Percentiles rank a stretch among this genome's conserved stretches.
phyloP scores from a whole-genome alignment of 2,113 vertebrate genomes.

The Vicugna pacos region DNA sequence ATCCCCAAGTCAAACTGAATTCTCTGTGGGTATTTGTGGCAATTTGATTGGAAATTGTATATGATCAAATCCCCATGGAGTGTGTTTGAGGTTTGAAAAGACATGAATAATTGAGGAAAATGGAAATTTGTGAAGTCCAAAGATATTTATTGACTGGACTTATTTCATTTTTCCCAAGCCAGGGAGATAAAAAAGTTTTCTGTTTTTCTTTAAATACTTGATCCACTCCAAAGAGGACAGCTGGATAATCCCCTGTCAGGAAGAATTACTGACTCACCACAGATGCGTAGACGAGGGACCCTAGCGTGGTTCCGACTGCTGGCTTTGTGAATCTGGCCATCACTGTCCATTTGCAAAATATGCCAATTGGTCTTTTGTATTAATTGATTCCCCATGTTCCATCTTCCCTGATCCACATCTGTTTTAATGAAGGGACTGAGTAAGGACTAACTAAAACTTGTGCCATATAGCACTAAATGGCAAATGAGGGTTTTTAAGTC shows the following conservation, averaged over 20 bases:
- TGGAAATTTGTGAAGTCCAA: slow-evolving; percentile 49
- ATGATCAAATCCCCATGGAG: background rate
- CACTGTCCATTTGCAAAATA: background rate
- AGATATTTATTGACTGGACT: slow-evolving; percentile 51
- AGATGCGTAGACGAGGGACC: background rate
- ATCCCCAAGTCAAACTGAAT: slow-evolving; percentile 46
- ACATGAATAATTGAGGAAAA: slow-evolving; percentile 31
- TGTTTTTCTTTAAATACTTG: slow-evolving; percentile 31
- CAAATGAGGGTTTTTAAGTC: background rate
- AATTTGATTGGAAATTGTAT: slow-evolving; percentile 39
- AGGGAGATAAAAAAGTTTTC: slow-evolving; percentile 57
- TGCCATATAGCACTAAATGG: background rate
- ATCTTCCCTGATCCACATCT: background rate
- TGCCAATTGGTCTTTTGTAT: background rate
- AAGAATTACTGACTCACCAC: background rate
- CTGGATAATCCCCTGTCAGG: slow-evolving; percentile 1
- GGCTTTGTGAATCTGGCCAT: background rate
- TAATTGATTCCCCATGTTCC: background rate
- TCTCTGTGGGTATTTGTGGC: slow-evolving; percentile 20
- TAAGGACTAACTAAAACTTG: background rate
- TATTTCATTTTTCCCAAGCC: slow-evolving; percentile 51
- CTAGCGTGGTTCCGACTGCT: background rate
- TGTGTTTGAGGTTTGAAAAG: slow-evolving; percentile 40
- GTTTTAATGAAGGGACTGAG: background rate
- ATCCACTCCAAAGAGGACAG: slow-evolving; percentile 1